These are phyloP conservation scores for Pemphredon lugubris DNA, from an alignment of 2,888 invertebrate genomes.

Conservation along the genomic window DNA sequence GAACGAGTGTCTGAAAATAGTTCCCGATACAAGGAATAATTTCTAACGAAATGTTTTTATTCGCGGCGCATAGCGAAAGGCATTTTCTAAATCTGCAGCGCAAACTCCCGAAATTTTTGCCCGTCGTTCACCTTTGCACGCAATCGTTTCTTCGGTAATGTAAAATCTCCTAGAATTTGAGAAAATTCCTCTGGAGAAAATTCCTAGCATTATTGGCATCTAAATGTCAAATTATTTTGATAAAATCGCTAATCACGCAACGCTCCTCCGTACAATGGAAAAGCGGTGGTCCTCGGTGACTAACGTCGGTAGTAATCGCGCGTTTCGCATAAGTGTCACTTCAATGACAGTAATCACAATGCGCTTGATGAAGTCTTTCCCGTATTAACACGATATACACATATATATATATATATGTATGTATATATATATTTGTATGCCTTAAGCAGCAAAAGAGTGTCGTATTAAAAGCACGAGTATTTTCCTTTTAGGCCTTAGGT, in stretches of 20 bases:
- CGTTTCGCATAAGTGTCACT: conserved; percentile 21
- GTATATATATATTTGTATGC: conserved; percentile 49
- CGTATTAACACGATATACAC: too few relatives aligned
- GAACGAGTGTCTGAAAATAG: too few relatives aligned
- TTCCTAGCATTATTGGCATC: conserved; percentile 7
- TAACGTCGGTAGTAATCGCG: conserved; percentile 46
- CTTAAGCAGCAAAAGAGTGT: conserved; percentile 59
- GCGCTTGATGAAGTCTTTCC: conserved; percentile 71
- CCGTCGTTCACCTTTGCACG: too few relatives aligned
- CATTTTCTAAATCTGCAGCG: too few relatives aligned
- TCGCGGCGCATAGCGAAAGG: too few relatives aligned
- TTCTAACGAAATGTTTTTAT: too few relatives aligned
- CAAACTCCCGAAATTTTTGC: too few relatives aligned
- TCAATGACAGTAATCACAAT: conserved; percentile 71
- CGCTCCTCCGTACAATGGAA: conserved; percentile 31
- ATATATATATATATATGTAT: conserved; percentile 44
- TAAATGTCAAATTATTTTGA: conserved; percentile 35
- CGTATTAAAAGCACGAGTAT: conserved; percentile 34
- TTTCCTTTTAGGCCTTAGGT: conserved; percentile 51
- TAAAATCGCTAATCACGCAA: conserved; percentile 36
- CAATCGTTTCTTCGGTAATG: too few relatives aligned
- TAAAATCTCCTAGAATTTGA: too few relatives aligned
- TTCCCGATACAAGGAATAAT: too few relatives aligned
- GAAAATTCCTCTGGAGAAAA: too few relatives aligned
- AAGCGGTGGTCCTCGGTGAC: conserved; percentile 67